These are phyloP conservation scores for Carollia perspicillata DNA, from an alignment of 2,113 vertebrate species.

Conservation along the genomic window DNA sequence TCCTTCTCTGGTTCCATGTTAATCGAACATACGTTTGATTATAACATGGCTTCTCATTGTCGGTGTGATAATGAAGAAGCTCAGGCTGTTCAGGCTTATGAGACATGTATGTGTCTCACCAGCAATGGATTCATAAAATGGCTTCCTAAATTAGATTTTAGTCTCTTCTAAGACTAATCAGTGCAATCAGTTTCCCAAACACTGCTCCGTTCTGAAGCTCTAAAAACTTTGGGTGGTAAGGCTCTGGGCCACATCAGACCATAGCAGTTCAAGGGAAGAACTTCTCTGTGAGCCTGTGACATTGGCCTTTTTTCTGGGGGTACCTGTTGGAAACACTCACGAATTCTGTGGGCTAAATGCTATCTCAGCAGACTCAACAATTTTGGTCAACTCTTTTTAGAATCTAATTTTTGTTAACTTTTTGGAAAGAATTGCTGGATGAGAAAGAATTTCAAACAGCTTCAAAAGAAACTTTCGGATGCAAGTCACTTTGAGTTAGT, in stretches of 20 bases:
- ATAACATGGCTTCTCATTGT: neutral
- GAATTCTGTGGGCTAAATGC: neutral
- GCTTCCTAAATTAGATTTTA: neutral
- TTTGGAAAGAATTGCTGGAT: neutral
- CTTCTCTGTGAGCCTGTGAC: rapidly evolving
- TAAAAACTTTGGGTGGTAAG: neutral
- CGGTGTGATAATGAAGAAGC: neutral
- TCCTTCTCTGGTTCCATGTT: neutral
- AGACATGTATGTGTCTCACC: neutral
- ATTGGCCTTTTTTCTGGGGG: neutral
- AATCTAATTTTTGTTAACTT: neutral
- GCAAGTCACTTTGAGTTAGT: neutral
- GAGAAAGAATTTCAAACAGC: neutral
- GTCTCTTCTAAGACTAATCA: neutral
- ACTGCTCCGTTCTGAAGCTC: neutral
- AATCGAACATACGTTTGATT: neutral
- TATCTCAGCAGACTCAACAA: neutral
- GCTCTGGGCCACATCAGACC: neutral
- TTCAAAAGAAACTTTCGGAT: neutral
- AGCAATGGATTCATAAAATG: neutral
- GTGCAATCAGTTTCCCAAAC: neutral
- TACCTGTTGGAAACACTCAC: neutral
- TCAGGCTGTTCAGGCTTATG: neutral
- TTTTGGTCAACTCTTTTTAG: neutral
- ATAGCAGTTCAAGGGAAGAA: neutral